Evolutionary conservation across 2,113 vertebrate genomes (phyloP).

Genomic region (Oryzias celebensis): DNA sequence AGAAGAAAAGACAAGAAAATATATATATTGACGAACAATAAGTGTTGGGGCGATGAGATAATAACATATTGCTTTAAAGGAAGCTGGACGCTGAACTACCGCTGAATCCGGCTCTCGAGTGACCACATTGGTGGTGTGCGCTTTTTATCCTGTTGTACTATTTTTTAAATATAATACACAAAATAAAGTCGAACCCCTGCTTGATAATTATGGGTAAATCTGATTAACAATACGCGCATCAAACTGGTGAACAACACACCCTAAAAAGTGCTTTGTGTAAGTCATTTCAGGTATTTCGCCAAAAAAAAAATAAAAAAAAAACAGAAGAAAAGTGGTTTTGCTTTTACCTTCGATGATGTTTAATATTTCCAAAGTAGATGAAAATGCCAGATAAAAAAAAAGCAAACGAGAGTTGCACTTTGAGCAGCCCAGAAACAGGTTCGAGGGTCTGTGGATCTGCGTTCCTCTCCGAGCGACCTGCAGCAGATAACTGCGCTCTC

Average conservation of each 20-base stretch:
- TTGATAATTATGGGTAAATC: background rate
- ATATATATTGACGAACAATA: conserved; percentile 10
- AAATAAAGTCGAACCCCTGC: background rate
- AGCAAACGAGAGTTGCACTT: conserved; percentile 10
- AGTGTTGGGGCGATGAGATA: conserved; percentile 2
- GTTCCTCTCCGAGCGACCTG: conserved; percentile 66
- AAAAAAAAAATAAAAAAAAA: conserved; percentile 10
- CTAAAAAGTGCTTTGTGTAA: conserved; percentile 45
- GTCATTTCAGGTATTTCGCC: conserved; percentile 8
- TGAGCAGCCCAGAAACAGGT: conserved; percentile 18
- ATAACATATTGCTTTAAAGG: conserved; percentile 2
- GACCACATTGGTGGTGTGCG: conserved; percentile 29
- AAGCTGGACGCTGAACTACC: conserved; percentile 26
- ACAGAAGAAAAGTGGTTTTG: conserved; percentile 27
- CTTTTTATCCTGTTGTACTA: background rate
- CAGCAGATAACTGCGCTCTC: conserved; percentile 66
- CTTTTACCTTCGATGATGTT: conserved; percentile 59
- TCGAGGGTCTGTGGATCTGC: conserved; percentile 35
- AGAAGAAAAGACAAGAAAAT: conserved; percentile 7
- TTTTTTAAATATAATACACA: background rate
- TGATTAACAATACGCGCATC: conserved; percentile 13
- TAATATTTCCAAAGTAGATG: conserved; percentile 57
- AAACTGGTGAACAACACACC: conserved; percentile 36
- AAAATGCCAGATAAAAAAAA: conserved; percentile 11
- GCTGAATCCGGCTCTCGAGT: conserved; percentile 14